Evolutionary conservation across 2,797 vertebrate species (phyloP).

Genomic region (Lemur catta): DNA sequence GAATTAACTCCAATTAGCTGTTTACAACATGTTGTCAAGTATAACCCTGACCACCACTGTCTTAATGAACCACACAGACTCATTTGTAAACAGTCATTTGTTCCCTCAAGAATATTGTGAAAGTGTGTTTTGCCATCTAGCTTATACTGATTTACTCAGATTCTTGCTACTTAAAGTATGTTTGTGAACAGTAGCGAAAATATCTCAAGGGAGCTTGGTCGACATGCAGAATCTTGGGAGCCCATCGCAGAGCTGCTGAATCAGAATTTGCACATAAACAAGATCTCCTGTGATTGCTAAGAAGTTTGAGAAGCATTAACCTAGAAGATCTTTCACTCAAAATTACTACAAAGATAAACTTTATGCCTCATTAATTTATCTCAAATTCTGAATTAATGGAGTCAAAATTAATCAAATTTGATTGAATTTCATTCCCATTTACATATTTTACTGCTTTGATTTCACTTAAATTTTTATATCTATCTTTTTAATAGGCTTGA

Average conservation of each 20-base stretch:
- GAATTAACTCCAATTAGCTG: constrained; percentile 14
- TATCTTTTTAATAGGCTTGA: background rate
- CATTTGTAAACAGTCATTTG: background rate
- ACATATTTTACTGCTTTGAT: background rate
- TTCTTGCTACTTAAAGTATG: background rate
- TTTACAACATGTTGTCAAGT: constrained; percentile 4
- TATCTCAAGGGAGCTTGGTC: background rate
- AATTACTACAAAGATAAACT: background rate
- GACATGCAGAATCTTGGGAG: background rate
- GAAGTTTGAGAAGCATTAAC: background rate
- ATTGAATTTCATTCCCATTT: background rate
- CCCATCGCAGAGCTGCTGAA: background rate
- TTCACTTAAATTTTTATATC: background rate
- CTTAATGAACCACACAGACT: background rate
- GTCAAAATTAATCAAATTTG: background rate
- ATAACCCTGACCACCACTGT: background rate
- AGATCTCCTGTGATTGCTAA: background rate
- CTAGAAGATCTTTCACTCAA: background rate
- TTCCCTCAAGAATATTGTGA: background rate
- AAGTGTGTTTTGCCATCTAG: background rate
- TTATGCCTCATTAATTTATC: background rate
- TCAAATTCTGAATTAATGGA: background rate
- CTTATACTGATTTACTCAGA: background rate
- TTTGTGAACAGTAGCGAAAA: background rate
- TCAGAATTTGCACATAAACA: background rate